phyloP scores from a whole-genome alignment of 2,888 invertebrate species.

The Terebella lapidaria region DNA sequence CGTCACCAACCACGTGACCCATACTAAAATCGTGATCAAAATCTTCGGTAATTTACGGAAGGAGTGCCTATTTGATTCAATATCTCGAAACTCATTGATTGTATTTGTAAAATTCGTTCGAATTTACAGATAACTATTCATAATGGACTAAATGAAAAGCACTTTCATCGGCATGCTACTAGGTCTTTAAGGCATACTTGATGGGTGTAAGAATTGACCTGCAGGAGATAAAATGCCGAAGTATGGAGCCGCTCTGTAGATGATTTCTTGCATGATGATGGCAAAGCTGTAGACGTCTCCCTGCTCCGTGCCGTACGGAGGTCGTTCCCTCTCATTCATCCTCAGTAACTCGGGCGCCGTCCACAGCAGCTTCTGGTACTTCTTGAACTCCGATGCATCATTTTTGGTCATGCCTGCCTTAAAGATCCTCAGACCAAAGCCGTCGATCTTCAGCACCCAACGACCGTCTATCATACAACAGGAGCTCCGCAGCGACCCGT shows the following conservation, averaged over 20 bases:
- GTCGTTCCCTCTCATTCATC: neutral
- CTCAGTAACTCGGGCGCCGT: slow-evolving; percentile 2
- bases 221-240: neutral
- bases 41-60: no score
- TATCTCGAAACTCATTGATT: no score
- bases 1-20: no score
- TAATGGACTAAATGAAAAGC: no score
- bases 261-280: slow-evolving; percentile 2
- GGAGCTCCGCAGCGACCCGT: neutral
- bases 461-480: neutral
- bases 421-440: neutral
- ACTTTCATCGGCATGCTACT: no score
- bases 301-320: neutral
- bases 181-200: neutral
- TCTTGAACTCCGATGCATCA: neutral
- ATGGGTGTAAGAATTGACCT: neutral
- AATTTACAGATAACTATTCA: no score
- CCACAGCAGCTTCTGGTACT: neutral
- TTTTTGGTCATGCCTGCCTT: no score
- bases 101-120: no score
- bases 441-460: slow-evolving; percentile 1
- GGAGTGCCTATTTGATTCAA: no score
- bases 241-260: neutral
- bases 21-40: no score
- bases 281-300: slow-evolving; percentile 5